Percentiles rank a stretch among this genome's conserved stretches.
Evolutionary conservation across 2,113 vertebrate species (phyloP).

Genomic region (Salvelinus alpinus): DNA sequence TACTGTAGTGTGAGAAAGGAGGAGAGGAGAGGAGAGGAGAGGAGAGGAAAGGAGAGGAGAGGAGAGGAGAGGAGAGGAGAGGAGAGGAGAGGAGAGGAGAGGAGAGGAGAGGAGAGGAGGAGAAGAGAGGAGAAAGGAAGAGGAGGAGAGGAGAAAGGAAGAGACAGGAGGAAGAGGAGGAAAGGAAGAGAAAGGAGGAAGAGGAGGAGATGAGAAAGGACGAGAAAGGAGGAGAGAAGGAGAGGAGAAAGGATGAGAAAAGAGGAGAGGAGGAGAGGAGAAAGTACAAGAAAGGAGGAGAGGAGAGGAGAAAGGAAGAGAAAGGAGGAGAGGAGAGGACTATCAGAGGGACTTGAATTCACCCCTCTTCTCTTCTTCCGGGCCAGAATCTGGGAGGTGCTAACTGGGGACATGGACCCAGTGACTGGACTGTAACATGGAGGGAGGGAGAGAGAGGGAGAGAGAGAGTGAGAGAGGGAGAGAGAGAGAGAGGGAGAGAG

Average conservation of each 20-base stretch:
- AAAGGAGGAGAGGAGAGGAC: not conserved
- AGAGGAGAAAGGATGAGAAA: too few species aligned
- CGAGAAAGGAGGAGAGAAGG: accelerated
- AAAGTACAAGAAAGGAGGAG: too few species aligned
- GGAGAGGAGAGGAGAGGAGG: not conserved
- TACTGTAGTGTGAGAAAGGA: slow-evolving; percentile 29
- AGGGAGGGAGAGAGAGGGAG: slow-evolving; percentile 8
- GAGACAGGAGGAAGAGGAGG: too few species aligned
- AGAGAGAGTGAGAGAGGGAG: slow-evolving; percentile 37
- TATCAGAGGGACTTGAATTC: not conserved
- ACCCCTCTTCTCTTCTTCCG: too few species aligned
- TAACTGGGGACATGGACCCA: too few species aligned
- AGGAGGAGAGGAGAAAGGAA: too few species aligned
- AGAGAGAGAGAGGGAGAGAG: slow-evolving; percentile 39
- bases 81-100: too few species aligned
- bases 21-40: not conserved
- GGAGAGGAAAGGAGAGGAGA: not conserved
- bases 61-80: too few species aligned
- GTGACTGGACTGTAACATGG: not conserved
- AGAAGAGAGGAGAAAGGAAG: accelerated
- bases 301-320: too few species aligned
- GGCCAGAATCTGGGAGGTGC: not conserved
- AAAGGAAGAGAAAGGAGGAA: too few species aligned
- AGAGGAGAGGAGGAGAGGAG: too few species aligned
- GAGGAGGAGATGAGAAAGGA: too few species aligned